A percentile compares a stretch with the other conserved stretches of the same genome.
Conservation (phyloP, 2,888 invertebrate species). For the Apamea crenata region DNA sequence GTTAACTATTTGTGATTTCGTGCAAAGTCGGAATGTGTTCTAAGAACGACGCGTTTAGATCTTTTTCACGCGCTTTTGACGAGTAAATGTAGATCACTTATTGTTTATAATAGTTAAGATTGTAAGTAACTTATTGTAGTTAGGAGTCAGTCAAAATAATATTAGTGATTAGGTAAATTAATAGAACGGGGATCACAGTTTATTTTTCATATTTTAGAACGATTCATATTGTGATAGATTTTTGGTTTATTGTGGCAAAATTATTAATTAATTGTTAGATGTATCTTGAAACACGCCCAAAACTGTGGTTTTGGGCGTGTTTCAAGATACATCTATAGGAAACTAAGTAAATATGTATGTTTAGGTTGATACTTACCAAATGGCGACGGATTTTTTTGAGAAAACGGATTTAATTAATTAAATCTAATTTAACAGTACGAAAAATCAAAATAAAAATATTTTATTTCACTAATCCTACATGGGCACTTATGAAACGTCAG, state of each 20-base stretch:
- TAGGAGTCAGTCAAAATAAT: neutral
- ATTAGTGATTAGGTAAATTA: neutral
- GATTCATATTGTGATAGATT: no score
- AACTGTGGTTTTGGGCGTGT: neutral
- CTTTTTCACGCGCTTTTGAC: neutral
- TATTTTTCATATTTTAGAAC: neutral
- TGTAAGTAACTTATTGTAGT: neutral
- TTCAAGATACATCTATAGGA: neutral
- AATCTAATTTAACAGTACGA: neutral
- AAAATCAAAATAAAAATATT: neutral
- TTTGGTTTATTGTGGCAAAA: no score
- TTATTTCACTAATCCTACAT: neutral
- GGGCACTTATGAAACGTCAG: neutral
- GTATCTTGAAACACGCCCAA: no score
- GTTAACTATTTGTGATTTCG: neutral
- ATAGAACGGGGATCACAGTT: neutral
- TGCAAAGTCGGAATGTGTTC: no score
- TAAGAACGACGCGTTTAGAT: constrained; percentile 24
- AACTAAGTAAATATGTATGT: neutral
- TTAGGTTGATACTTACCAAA: neutral
- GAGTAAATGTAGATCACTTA: neutral
- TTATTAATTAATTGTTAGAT: no score
- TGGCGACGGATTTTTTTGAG: neutral
- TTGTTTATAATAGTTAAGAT: neutral
- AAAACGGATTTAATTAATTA: no score